Conservation (phyloP, 2,888 invertebrate genomes). For the Dorcus hopei region DNA sequence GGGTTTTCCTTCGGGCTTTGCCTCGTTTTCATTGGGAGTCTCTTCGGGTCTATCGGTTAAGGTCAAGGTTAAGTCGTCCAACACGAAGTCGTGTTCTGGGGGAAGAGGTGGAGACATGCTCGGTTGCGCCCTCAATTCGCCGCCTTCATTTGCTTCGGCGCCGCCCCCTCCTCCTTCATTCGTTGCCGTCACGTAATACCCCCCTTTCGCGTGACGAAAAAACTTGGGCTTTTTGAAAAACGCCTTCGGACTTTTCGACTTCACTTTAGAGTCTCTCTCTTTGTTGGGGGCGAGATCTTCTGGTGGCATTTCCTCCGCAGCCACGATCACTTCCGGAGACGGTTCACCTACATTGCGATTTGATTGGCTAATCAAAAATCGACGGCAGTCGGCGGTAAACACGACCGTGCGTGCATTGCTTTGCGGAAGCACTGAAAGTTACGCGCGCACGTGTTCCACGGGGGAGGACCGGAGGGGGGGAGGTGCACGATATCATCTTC, state of each 20-base stretch:
- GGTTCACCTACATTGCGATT: no score
- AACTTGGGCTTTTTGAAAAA: slow-evolving; percentile 17
- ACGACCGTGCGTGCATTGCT: no score
- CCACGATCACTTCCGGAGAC: no score
- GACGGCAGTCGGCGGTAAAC: no score
- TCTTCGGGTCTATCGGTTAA: not conserved
- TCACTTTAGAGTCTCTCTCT: not conserved
- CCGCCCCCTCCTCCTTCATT: not conserved
- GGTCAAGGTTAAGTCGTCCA: not conserved
- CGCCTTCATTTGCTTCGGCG: not conserved
- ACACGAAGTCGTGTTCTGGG: no score
- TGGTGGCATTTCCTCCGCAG: no score
- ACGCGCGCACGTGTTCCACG: no score
- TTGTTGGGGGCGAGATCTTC: no score
- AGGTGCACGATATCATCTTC: no score
- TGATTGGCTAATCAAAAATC: no score
- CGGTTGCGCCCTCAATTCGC: not conserved
- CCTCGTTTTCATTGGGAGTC: not conserved
- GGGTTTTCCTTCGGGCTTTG: not conserved
- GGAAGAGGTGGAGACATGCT: not conserved
- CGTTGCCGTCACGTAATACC: slow-evolving; percentile 7
- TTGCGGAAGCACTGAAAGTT: no score
- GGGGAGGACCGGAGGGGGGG: no score
- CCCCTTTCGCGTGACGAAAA: slow-evolving; percentile 13
- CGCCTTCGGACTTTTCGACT: not conserved